Percentiles rank a stretch among this genome's conserved stretches.
phyloP scores from a whole-genome alignment of 2,113 vertebrate species.

The Coracopsis vasa region DNA sequence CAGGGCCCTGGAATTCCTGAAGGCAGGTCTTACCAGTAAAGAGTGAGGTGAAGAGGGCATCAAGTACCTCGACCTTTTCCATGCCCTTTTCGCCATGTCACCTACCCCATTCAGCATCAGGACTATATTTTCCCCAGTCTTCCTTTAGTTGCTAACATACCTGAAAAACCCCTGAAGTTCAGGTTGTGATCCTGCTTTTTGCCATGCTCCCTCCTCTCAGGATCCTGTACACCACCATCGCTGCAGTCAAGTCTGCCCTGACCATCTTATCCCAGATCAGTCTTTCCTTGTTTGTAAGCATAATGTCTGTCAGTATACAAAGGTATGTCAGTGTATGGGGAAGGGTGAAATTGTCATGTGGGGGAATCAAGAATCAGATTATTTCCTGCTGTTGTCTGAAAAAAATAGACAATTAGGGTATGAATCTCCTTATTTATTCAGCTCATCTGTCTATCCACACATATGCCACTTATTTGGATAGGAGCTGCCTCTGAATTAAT shows the following conservation, averaged over 20 bases:
- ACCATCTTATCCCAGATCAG: background rate
- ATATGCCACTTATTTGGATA: background rate
- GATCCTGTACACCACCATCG: background rate
- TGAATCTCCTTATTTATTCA: background rate
- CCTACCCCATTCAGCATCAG: background rate
- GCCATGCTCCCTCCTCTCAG: background rate
- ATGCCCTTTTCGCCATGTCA: background rate
- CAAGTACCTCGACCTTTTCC: background rate
- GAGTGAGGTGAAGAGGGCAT: background rate
- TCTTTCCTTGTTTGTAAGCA: background rate
- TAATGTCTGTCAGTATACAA: background rate
- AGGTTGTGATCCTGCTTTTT: background rate
- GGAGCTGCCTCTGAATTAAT: background rate
- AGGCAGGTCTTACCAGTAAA: background rate
- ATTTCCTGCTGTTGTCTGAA: background rate
- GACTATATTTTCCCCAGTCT: background rate
- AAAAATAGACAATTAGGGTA: background rate
- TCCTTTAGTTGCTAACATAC: background rate
- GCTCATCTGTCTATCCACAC: background rate
- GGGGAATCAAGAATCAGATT: background rate
- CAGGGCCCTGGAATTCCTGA: background rate
- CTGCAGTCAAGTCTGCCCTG: background rate
- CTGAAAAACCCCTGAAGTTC: background rate
- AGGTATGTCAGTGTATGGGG: background rate
- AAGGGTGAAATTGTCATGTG: background rate